phyloP scores from a whole-genome alignment of 2,113 vertebrate genomes.

The Pantherophis guttatus region DNA sequence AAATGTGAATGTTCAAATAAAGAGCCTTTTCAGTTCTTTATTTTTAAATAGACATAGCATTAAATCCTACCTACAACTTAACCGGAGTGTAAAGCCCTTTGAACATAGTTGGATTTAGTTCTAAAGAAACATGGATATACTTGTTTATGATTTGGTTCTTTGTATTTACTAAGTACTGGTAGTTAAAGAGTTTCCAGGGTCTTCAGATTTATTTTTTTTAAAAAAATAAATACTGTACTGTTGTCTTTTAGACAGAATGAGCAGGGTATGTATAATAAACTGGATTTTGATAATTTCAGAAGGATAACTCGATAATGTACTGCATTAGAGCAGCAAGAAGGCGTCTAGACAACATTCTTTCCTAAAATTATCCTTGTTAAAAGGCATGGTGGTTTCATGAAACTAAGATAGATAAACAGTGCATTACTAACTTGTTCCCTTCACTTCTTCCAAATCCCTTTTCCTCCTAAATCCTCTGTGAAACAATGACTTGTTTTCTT shows the following conservation, averaged over 20 bases:
- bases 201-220: background rate
- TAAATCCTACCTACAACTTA: background rate
- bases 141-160: background rate
- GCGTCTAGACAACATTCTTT: background rate
- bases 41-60: background rate
- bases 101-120: background rate
- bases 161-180: background rate
- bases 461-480: slow-evolving; percentile 41
- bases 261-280: background rate
- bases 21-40: background rate
- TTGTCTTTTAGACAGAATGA: background rate
- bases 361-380: background rate
- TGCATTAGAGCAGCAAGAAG: background rate
- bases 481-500: slow-evolving; percentile 73
- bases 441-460: slow-evolving; percentile 25
- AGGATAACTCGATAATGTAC: background rate
- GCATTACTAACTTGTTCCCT: slow-evolving; percentile 45
- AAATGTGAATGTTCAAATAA: background rate
- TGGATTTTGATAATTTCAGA: background rate
- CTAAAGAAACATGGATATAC: background rate
- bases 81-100: background rate
- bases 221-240: background rate
- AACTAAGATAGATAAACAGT: background rate
- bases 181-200: background rate
- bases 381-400: background rate